These are phyloP conservation scores for Halocynthia roretzi DNA, from an alignment of 23 tunicate species.

Conservation along the genomic window DNA sequence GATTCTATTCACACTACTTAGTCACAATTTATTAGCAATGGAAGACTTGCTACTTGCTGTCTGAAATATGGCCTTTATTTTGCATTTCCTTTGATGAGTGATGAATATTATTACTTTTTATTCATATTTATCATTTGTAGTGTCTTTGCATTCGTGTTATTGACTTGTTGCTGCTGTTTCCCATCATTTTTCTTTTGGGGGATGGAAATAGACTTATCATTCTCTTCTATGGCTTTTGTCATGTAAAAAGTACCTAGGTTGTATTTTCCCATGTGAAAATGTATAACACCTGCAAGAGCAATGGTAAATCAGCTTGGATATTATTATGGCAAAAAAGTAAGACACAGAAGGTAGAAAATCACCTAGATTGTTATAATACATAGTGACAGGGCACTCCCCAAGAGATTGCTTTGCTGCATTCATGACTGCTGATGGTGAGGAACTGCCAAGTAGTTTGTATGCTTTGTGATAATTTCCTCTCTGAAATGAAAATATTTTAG, in stretches of 20 bases:
- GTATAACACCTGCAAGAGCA: constrained; percentile 36
- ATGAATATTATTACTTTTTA: constrained; percentile 29
- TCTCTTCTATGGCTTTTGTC: constrained; percentile 71
- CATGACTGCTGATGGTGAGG: constrained; percentile 35
- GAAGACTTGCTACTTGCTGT: background rate
- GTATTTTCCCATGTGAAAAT: constrained; percentile 63
- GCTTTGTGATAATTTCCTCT: constrained; percentile 77
- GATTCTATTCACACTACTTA: background rate
- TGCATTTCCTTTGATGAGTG: background rate
- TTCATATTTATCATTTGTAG: constrained; percentile 48
- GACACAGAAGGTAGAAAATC: constrained; percentile 1
- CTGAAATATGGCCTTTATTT: background rate
- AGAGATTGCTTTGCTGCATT: constrained; percentile 22
- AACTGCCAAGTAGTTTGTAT: constrained; percentile 50
- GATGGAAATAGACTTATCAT: constrained; percentile 36
- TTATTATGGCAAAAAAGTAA: background rate
- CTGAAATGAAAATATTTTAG: constrained; percentile 29
- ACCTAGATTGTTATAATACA: constrained; percentile 81
- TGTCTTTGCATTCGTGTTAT: constrained; percentile 27
- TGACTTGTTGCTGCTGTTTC: constrained; percentile 29
- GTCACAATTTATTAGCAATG: background rate
- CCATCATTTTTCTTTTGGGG: constrained; percentile 22
- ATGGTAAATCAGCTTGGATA: background rate
- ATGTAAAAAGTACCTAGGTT: constrained; percentile 55
- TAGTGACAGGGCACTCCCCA: constrained; percentile 26